Conservation (phyloP, 2,797 vertebrate species). For the Botia kubotai region DNA sequence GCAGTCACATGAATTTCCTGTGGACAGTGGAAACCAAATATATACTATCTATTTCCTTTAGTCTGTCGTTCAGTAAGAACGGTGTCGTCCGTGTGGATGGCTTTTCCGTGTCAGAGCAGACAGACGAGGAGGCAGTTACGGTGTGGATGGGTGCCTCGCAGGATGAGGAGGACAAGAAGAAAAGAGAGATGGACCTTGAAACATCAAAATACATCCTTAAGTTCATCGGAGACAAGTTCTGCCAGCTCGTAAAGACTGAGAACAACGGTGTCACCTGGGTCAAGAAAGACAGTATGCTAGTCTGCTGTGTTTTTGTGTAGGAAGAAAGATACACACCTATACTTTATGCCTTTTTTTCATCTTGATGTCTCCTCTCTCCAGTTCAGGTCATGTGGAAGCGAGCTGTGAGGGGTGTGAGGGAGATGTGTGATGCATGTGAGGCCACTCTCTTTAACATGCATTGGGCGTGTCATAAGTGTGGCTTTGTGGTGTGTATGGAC, state of each 20-base stretch:
- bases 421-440: constrained; percentile 99
- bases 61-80: constrained; percentile 96
- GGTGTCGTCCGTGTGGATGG: constrained; percentile 96
- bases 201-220: constrained; percentile 93
- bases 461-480: constrained; percentile 99
- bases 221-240: constrained; percentile 97
- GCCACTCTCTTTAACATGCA: constrained; percentile 98
- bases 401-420: constrained; percentile 94
- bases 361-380: constrained; percentile 73
- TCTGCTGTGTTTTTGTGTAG: constrained; percentile 8
- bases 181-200: constrained; percentile 85
- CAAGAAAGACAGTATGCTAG: constrained; percentile 89
- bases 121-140: constrained; percentile 92
- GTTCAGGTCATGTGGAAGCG: constrained; percentile 98
- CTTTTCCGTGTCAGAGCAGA: constrained; percentile 94
- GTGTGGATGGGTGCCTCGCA: constrained; percentile 86
- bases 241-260: constrained; percentile 93
- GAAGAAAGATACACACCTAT: neutral
- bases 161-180: constrained; percentile 66
- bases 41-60: constrained; percentile 58
- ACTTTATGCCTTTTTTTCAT: constrained; percentile 36
- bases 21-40: neutral
- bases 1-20: too few relatives aligned
- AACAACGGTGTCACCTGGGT: constrained; percentile 93
- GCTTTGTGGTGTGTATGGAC: constrained; percentile 98